Evolutionary conservation across 2,797 vertebrate species (phyloP), one percentile per base, ranked within the genome.

Genomic region (Mastacembelus armatus): DNA sequence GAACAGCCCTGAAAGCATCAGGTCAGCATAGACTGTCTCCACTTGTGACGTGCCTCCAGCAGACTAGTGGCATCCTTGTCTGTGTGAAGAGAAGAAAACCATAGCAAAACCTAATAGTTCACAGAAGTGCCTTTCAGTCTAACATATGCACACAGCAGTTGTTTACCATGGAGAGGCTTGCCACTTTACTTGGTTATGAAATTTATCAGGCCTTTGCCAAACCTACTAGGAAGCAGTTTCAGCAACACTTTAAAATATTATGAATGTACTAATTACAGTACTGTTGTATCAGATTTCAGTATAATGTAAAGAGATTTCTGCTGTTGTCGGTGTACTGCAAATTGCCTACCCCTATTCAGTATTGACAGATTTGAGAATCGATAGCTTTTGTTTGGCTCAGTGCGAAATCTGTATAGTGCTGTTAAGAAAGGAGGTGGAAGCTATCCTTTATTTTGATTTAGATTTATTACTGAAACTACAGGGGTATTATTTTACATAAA

Each of bases 361-460:
- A n/a, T 6, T 38, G 55, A 63, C 29, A 18, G 18, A 38, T 57
- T 35, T 57, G 21, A 67, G 36, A 68, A 61, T 24, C 62, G 21
- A 64, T 71, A 4, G 21, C 22, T 19, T 60, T 47, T 48, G n/a
- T 68, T 50, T 54, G 27, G 11, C 44, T 40, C 11, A 48, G 3
- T 11, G 15, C 18, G 10, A 21, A 14, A 15, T 38, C n/a, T 8
- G 9, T 19, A 1, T 47, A 26, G 40, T 30, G 4, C 33, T 54
- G 16, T 48, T 51, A 45, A n/a, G 11, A 43, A 48, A 47, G 7
- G 10, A 42, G 8, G 4, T 40, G 11, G 29, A 61, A 29, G 36
- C 39, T 52, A 18, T 26, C 11, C 16, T 74, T 66, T 56, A 16
- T 43, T 63, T 47, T 39, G 10, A 61, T 65, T 72, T 19, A 27